Conservation (phyloP, 2,888 invertebrate species). For the Drosophila aldrichi region DNA sequence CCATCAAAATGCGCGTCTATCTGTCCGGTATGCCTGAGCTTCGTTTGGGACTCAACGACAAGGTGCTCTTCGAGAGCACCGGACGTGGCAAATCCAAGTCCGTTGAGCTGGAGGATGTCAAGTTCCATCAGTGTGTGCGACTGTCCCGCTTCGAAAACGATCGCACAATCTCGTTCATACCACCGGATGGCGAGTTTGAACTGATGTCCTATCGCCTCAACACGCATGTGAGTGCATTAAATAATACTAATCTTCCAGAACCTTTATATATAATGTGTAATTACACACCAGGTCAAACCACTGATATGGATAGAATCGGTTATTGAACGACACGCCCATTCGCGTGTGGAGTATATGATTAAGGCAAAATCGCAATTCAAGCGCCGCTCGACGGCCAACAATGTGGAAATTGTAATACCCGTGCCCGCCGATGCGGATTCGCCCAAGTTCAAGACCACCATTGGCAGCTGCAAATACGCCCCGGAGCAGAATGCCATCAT, state of each 20-base stretch:
- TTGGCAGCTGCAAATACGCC: conserved; percentile 98
- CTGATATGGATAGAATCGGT: conserved; percentile 99
- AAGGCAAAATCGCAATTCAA: conserved; percentile 99
- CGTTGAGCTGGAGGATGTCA: conserved; percentile 98
- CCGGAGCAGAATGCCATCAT: conserved; percentile 98
- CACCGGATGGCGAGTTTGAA: conserved; percentile 99
- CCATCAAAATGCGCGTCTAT: conserved; percentile 99
- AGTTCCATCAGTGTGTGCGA: conserved; percentile 99
- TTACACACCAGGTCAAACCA: conserved; percentile 89
- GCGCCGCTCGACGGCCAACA: conserved; percentile 98
- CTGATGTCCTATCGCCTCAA: conserved; percentile 98
- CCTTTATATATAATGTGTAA: not conserved
- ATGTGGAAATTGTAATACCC: conserved; percentile 98
- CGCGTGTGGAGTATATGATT: conserved; percentile 99
- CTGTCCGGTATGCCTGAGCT: conserved; percentile 99
- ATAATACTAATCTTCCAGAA: not conserved
- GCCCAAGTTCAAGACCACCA: conserved; percentile 98
- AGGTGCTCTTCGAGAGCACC: conserved; percentile 98
- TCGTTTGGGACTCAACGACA: conserved; percentile 97
- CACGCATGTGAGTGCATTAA: conserved; percentile 90
- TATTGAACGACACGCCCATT: conserved; percentile 98
- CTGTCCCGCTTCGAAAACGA: conserved; percentile 99
- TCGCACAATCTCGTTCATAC: conserved; percentile 98
- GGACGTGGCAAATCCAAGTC: conserved; percentile 99
- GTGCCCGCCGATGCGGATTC: conserved; percentile 99